A percentile compares a stretch with the other conserved stretches of the same genome.
Evolutionary conservation across 2,888 invertebrate genomes (phyloP).

Genomic region (Nysson spinosus): DNA sequence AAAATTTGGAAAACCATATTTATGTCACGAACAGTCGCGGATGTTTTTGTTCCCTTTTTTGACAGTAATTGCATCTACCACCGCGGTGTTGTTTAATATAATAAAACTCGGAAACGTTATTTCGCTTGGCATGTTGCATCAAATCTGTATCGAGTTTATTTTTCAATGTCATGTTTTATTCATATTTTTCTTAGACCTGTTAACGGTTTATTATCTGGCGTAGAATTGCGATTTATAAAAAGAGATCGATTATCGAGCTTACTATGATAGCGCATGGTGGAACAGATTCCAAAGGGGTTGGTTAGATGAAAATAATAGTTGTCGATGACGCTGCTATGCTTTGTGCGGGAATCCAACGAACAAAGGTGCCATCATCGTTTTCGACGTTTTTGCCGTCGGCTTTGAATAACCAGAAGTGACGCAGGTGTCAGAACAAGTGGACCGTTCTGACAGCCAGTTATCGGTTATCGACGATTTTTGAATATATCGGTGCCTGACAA

Average conservation of each 20-base stretch:
- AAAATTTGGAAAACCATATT: not conserved
- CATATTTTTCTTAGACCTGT: no score
- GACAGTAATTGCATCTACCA: not conserved
- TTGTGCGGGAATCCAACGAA: slow-evolving; percentile 50
- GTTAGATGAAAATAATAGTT: slow-evolving; percentile 48
- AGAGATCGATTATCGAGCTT: not conserved
- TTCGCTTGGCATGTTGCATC: no score
- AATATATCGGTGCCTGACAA: slow-evolving; percentile 51
- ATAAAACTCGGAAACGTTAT: no score
- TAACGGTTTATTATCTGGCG: no score
- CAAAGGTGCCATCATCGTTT: slow-evolving; percentile 69
- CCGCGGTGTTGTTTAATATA: no score
- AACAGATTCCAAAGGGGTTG: slow-evolving; percentile 36
- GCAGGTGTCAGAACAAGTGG: slow-evolving; percentile 67
- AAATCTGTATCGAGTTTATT: no score
- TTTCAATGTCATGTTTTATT: no score
- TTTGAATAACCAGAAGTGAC: slow-evolving; percentile 59
- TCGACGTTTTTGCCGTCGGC: slow-evolving; percentile 60
- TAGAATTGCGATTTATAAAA: no score
- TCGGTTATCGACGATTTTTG: slow-evolving; percentile 68
- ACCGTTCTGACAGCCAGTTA: slow-evolving; percentile 65
- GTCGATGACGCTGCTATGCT: slow-evolving; percentile 36
- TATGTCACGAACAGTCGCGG: slow-evolving; percentile 13
- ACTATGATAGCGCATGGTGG: slow-evolving; percentile 6
- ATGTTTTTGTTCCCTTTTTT: not conserved